A percentile compares a stretch with the other conserved stretches of the same genome.
Conservation (phyloP, 2,113 vertebrate genomes). For the Python bivittatus region DNA sequence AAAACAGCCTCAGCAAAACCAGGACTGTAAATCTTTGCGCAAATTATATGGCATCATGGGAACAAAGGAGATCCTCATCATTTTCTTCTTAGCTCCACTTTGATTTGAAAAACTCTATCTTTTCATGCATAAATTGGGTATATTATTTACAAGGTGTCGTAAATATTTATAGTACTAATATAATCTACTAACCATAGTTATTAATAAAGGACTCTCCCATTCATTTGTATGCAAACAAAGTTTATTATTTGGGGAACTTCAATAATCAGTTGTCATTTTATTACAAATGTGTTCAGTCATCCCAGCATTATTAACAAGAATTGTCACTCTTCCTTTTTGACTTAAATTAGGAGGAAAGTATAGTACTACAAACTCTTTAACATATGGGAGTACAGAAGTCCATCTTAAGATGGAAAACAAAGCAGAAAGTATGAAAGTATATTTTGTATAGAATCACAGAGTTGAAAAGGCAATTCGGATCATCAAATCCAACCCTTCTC, state of each 20-base stretch:
- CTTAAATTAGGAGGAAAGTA: not conserved
- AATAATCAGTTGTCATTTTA: not conserved
- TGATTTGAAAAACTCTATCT: not conserved
- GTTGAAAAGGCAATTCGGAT: not conserved
- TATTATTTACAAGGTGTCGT: not conserved
- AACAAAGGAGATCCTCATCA: not conserved
- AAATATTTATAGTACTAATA: not conserved
- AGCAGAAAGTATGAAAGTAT: not conserved
- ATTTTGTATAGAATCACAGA: not conserved
- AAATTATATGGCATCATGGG: not conserved
- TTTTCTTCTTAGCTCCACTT: not conserved
- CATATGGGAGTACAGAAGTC: not conserved
- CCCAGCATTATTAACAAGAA: not conserved
- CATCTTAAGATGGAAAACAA: not conserved
- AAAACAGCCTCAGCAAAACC: not conserved
- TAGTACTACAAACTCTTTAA: not conserved
- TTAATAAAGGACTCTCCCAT: not conserved
- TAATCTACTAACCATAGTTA: not conserved
- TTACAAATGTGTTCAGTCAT: not conserved
- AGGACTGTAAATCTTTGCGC: not conserved
- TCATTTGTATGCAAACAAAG: not conserved
- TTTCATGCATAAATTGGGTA: not conserved
- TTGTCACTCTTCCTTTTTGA: not conserved
- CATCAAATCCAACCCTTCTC: not conserved
- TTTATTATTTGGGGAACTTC: constrained; percentile 7